Evolutionary conservation across 2,888 invertebrate genomes (phyloP).

Genomic region (Caenorhabditis macrosperma): DNA sequence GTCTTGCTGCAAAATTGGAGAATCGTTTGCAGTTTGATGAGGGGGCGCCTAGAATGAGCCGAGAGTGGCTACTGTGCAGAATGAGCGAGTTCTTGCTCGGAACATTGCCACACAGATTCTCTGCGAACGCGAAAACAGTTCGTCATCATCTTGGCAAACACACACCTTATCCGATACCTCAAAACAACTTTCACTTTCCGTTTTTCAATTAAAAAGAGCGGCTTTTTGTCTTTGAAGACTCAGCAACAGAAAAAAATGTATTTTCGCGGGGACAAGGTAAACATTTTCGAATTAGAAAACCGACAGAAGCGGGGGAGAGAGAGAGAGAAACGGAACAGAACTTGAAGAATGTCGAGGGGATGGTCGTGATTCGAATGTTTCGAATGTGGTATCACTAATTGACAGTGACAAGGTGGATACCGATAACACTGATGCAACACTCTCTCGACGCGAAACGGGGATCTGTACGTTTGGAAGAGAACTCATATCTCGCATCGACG

Average conservation of each 20-base stretch:
- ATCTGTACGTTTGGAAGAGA: not conserved
- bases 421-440: not conserved
- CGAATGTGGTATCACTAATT: conserved; percentile 41
- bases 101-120: too few relatives aligned
- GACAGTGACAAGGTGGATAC: conserved; percentile 36
- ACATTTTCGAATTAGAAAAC: conserved; percentile 3
- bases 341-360: conserved; percentile 10
- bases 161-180: not conserved
- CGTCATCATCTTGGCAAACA: too few relatives aligned
- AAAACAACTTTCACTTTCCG: not conserved
- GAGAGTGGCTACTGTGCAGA: too few relatives aligned
- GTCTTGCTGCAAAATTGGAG: conserved; percentile 55
- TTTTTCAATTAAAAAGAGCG: not conserved
- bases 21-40: not conserved
- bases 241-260: not conserved
- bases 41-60: too few relatives aligned
- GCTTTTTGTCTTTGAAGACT: conserved; percentile 16
- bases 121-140: too few relatives aligned
- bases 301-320: not conserved
- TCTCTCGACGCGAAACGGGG: not conserved
- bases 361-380: conserved; percentile 18
- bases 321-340: conserved; percentile 2
- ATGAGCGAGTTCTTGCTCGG: too few relatives aligned
- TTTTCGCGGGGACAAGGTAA: not conserved
- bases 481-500: too few relatives aligned